Percentiles rank a stretch among this genome's conserved stretches.
Conservation (phyloP, 2,797 vertebrate genomes). For the Distichodus sexfasciatus region DNA sequence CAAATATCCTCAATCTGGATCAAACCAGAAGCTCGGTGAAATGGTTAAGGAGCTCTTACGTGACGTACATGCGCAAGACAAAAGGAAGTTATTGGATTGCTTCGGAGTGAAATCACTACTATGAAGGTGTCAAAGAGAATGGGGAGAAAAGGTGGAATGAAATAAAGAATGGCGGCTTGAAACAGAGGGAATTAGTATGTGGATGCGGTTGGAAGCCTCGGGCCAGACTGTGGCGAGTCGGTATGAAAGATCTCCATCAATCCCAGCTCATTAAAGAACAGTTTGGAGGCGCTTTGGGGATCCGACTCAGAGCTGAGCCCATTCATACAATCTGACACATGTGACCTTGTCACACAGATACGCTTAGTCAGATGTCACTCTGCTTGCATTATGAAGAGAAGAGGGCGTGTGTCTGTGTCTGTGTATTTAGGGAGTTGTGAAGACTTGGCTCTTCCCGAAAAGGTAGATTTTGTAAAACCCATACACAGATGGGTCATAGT, state of each 20-base stretch:
- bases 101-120: slow-evolving; percentile 24
- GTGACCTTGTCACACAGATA: slow-evolving; percentile 46
- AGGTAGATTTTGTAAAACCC: too few species aligned
- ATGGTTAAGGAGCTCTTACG: too few species aligned
- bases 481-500: too few species aligned
- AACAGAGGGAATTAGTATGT: slow-evolving; percentile 42
- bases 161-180: slow-evolving; percentile 25
- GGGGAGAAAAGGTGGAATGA: slow-evolving; percentile 14
- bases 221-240: slow-evolving; percentile 37
- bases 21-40: too few species aligned
- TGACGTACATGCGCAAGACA: too few species aligned
- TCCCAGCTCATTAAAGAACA: slow-evolving; percentile 44
- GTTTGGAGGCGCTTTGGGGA: slow-evolving; percentile 22
- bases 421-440: too few species aligned
- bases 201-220: slow-evolving; percentile 34
- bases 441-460: too few species aligned
- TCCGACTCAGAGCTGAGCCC: slow-evolving; percentile 12
- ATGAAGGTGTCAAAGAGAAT: slow-evolving; percentile 35
- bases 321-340: slow-evolving; percentile 34
- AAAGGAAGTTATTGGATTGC: too few species aligned
- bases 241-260: slow-evolving; percentile 41
- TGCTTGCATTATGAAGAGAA: slow-evolving; percentile 23
- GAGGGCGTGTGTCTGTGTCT: slow-evolving; percentile 12
- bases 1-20: too few species aligned
- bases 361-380: slow-evolving; percentile 40